Evolutionary conservation across 2,797 vertebrate genomes (phyloP).

Genomic region (Pristis pectinata): DNA sequence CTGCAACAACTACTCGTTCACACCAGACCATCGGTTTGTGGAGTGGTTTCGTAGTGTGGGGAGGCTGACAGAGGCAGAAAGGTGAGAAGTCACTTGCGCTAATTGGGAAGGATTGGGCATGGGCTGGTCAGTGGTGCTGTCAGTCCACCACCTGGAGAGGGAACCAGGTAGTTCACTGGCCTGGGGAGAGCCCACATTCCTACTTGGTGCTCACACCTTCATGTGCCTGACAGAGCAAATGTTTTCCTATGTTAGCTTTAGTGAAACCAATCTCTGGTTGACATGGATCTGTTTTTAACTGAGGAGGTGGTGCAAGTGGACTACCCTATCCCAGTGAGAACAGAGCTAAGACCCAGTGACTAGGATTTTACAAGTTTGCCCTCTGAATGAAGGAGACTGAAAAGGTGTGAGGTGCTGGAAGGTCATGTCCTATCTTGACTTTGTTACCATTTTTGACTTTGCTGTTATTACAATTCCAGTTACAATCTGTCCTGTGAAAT

Average conservation of each 20-base stretch:
- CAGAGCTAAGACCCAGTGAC: neutral
- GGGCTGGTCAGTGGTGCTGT: neutral
- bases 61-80: slow-evolving; percentile 77
- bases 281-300: neutral
- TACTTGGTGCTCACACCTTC: neutral
- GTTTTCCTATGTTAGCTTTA: neutral
- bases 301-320: neutral
- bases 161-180: neutral
- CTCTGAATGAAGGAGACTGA: neutral
- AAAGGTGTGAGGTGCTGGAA: too few relatives aligned
- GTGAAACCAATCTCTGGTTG: neutral
- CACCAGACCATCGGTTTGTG: slow-evolving; percentile 67
- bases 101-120: too few relatives aligned
- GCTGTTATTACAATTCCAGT: slow-evolving; percentile 51
- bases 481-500: slow-evolving; percentile 85
- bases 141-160: neutral
- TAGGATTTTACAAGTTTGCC: neutral
- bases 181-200: neutral
- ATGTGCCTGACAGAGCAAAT: neutral
- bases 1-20: slow-evolving; percentile 89
- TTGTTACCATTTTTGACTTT: neutral
- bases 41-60: slow-evolving; percentile 78
- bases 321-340: neutral
- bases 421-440: neutral
- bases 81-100: slow-evolving; percentile 56